Conservation (phyloP, 2,797 vertebrate genomes). For the Bothrops alternatus region DNA sequence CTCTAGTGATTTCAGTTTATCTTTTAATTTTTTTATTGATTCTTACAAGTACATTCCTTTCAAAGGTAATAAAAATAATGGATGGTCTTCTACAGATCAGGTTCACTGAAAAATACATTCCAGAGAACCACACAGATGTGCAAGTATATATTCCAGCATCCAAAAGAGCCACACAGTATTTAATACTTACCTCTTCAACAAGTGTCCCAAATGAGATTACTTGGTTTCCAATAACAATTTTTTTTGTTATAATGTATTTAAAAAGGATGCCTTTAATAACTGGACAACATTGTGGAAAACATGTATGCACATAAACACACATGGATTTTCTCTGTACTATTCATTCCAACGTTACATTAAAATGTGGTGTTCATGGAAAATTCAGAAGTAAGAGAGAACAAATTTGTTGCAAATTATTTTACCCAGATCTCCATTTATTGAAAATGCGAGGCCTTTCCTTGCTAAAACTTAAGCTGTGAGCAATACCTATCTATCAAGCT, state of each 20-base stretch:
- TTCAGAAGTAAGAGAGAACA: background rate
- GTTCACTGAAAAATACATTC: background rate
- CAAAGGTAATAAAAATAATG: background rate
- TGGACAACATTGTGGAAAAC: background rate
- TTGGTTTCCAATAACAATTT: background rate
- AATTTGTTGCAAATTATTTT: background rate
- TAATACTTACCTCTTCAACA: background rate
- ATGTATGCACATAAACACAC: background rate
- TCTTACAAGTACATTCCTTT: background rate
- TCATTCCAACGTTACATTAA: background rate
- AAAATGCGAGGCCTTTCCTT: background rate
- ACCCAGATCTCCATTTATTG: background rate
- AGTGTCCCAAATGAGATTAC: background rate
- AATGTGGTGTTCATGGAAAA: background rate
- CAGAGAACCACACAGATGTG: background rate
- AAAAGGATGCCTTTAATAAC: background rate
- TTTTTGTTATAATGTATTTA: background rate
- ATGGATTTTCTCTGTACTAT: background rate
- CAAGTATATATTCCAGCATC: background rate
- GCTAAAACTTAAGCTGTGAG: background rate
- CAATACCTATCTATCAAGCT: background rate
- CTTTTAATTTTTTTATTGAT: background rate
- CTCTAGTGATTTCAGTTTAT: background rate
- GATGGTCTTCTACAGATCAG: background rate
- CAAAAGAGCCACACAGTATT: background rate